Evolutionary conservation across 2,113 vertebrate species (phyloP).

Genomic region (Pyrgilauda ruficollis): DNA sequence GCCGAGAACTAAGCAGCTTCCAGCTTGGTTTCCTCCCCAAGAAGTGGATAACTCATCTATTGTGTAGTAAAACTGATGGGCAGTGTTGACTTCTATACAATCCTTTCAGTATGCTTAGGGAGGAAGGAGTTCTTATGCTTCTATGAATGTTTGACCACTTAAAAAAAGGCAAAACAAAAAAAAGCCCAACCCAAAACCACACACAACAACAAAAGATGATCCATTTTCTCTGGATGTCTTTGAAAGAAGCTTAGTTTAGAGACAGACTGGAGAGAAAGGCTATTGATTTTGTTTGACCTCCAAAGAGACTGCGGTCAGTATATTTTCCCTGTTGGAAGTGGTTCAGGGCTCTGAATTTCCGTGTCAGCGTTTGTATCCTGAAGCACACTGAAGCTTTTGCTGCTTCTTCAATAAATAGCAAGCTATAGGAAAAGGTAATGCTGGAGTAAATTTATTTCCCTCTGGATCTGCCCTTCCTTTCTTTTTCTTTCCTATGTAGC

Average conservation of each 20-base stretch:
- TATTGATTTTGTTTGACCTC: constrained; percentile 71
- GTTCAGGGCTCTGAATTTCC: constrained; percentile 50
- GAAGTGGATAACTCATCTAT: constrained; percentile 39
- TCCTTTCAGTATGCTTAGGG: constrained; percentile 8
- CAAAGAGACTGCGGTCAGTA: constrained; percentile 58
- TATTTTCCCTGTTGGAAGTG: constrained; percentile 41
- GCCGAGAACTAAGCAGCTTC: neutral
- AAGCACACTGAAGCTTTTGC: constrained; percentile 4
- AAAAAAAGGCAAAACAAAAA: constrained; percentile 48
- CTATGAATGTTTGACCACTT: constrained; percentile 25
- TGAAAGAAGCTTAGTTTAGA: constrained; percentile 58
- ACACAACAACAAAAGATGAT: constrained; percentile 44
- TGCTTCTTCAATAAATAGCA: constrained; percentile 39
- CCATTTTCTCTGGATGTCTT: constrained; percentile 35
- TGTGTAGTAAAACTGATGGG: constrained; percentile 52
- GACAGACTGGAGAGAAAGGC: constrained; percentile 56
- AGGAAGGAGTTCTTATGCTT: constrained; percentile 30
- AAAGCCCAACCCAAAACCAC: constrained; percentile 37
- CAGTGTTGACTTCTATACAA: constrained; percentile 49
- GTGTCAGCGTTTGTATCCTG: constrained; percentile 21
- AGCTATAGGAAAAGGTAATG: neutral
- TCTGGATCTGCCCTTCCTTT: neutral
- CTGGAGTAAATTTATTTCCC: neutral
- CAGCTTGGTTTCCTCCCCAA: constrained; percentile 26
- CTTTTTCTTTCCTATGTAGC: neutral